These are phyloP conservation scores for Vidua macroura DNA, from an alignment of 2,113 vertebrate genomes.

Conservation along the genomic window DNA sequence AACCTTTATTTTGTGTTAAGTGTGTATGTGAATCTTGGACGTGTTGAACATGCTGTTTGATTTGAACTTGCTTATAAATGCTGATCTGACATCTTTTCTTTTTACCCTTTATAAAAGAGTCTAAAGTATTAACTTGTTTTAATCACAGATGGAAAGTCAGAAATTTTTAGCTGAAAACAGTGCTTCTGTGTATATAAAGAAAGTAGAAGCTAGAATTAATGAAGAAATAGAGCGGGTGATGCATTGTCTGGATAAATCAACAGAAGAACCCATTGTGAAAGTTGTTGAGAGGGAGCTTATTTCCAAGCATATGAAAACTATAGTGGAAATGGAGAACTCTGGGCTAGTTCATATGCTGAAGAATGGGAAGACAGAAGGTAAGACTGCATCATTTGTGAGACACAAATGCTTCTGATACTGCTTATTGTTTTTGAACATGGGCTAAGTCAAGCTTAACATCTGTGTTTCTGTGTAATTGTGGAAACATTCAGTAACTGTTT, in stretches of 20 bases:
- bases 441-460: not conserved
- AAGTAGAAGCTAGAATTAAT: conserved; percentile 98
- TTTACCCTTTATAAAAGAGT: not conserved
- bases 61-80: not conserved
- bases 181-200: conserved; percentile 99
- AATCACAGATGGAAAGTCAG: conserved; percentile 95
- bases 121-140: conserved; percentile 41
- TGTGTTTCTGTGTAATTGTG: not conserved
- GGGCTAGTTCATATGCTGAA: conserved; percentile 99
- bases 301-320: conserved; percentile 99
- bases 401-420: not conserved
- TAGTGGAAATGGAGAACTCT: conserved; percentile 99
- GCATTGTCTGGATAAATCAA: conserved; percentile 98
- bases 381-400: not conserved
- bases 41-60: not conserved
- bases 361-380: conserved; percentile 98
- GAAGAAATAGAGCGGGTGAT: conserved; percentile 99
- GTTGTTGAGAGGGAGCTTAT: conserved; percentile 98
- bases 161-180: conserved; percentile 99
- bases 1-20: not conserved
- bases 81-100: not conserved
- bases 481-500: not conserved
- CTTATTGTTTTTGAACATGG: not conserved
- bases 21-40: not conserved
- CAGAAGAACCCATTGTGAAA: conserved; percentile 97